These are phyloP conservation scores for Nibea coibor DNA, from an alignment of 2,113 vertebrate genomes.

Conservation along the genomic window DNA sequence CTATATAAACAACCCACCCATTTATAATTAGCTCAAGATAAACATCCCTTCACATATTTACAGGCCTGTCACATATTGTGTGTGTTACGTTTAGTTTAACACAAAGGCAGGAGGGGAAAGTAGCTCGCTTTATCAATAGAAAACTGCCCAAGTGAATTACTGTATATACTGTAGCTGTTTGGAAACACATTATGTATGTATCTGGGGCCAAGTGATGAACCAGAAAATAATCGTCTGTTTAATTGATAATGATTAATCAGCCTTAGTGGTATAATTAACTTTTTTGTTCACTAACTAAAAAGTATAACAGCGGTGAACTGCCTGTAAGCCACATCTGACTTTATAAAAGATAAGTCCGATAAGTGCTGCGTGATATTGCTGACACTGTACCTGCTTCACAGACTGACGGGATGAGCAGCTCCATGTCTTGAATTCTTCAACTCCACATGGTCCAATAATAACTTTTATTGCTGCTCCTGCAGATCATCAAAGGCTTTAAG, in stretches of 20 bases:
- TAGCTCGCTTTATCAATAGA: neutral
- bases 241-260: neutral
- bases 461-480: constrained; percentile 29
- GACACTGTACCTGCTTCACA: constrained; percentile 17
- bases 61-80: neutral
- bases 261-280: too few species aligned
- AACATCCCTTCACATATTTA: neutral
- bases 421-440: constrained; percentile 22
- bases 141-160: neutral
- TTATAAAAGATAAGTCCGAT: neutral
- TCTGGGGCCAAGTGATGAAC: neutral
- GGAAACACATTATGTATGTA: neutral
- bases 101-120: neutral
- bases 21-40: neutral
- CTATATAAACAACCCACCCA: neutral
- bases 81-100: neutral
- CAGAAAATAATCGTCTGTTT: neutral
- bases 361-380: constrained; percentile 9
- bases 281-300: neutral
- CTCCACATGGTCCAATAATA: constrained; percentile 38
- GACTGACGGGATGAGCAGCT: constrained; percentile 25
- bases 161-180: too few species aligned
- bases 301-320: neutral
- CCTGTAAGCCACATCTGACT: constrained; percentile 9
- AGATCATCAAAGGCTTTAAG: constrained; percentile 42